Conservation (phyloP, 2,797 vertebrate genomes). For the Syndactyla subalaris region DNA sequence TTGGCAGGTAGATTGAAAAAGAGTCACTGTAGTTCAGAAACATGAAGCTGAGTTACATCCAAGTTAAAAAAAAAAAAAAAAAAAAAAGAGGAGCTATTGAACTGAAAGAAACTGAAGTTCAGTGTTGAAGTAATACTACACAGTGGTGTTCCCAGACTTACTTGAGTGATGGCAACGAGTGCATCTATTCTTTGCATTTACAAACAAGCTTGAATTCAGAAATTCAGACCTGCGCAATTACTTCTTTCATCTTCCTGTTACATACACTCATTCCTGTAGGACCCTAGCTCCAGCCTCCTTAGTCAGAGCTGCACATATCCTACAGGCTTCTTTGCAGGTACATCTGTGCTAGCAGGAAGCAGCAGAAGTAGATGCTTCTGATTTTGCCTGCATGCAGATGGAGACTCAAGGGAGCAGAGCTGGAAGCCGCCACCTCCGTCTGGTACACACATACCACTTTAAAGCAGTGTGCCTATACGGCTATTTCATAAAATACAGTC, state of each 20-base stretch:
- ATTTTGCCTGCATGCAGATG: fast-evolving
- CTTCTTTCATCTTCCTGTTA: not conserved
- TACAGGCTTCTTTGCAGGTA: not conserved
- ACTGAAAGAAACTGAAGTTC: not conserved
- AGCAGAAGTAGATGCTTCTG: not conserved
- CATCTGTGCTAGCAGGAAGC: not conserved
- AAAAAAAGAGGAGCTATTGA: not conserved
- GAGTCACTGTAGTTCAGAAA: not conserved
- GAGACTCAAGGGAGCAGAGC: not conserved
- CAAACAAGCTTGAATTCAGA: not conserved
- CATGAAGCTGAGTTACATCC: not conserved
- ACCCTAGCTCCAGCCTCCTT: not conserved
- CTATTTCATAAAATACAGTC: not conserved
- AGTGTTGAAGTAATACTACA: not conserved
- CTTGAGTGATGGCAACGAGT: not conserved
- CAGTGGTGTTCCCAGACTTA: not conserved
- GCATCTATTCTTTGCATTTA: not conserved
- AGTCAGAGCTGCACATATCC: not conserved
- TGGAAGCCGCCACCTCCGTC: not conserved
- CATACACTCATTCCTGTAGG: fast-evolving
- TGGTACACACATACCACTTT: fast-evolving
- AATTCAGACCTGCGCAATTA: not conserved
- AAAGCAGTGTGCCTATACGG: not conserved
- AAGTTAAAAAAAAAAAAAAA: not conserved
- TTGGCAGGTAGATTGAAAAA: not conserved